Evolutionary conservation across 1,140 invertebrate species (phyloP).

Genomic region (Metopolophium dirhodum): DNA sequence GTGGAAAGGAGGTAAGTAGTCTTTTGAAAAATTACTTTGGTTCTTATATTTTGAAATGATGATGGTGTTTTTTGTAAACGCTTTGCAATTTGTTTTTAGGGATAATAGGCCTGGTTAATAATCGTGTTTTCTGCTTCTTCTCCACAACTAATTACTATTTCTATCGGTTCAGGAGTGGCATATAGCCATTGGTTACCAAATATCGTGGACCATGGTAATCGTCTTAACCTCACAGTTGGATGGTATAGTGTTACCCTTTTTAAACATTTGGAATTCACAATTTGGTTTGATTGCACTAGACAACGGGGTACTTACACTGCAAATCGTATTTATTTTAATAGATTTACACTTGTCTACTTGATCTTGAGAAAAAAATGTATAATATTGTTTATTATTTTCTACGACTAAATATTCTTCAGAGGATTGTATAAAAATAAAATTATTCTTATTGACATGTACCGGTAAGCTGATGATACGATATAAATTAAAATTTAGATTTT

Average conservation of each 20-base stretch:
- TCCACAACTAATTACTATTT: background rate
- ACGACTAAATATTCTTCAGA: background rate
- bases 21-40: background rate
- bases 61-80: background rate
- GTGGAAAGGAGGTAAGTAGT: background rate
- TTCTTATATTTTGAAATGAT: background rate
- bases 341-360: background rate
- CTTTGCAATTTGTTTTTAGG: background rate
- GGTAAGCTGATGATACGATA: background rate
- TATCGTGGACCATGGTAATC: background rate
- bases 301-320: background rate
- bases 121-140: background rate
- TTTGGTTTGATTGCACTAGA: background rate
- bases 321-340: background rate
- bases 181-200: background rate
- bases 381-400: background rate
- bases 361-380: background rate
- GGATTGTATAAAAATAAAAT: slow-evolving; percentile 5
- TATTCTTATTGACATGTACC: background rate
- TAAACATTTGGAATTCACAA: background rate
- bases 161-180: background rate
- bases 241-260: background rate
- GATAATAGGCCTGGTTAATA: background rate
- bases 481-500: background rate
- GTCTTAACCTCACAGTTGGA: background rate